Evolutionary conservation across 1,140 invertebrate genomes (phyloP).

Genomic region (Homalodisca vitripennis): DNA sequence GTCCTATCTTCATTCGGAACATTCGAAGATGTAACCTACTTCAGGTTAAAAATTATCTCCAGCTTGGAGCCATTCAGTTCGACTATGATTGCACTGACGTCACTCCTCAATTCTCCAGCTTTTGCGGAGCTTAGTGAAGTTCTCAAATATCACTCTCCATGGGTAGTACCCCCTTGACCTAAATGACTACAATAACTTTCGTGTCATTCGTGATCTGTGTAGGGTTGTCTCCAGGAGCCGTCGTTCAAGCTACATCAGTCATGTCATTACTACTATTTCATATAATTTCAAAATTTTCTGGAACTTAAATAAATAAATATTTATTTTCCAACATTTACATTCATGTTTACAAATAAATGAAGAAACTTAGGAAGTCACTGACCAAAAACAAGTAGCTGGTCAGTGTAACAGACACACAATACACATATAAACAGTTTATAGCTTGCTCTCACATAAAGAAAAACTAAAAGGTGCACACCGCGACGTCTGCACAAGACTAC

Average conservation of each 20-base stretch:
- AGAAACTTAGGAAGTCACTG: too few relatives aligned
- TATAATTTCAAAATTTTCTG: too few relatives aligned
- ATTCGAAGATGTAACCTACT: not conserved
- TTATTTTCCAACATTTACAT: too few relatives aligned
- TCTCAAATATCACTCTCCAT: not conserved
- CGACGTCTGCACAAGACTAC: not conserved
- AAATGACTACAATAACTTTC: not conserved
- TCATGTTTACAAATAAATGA: too few relatives aligned
- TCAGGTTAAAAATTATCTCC: not conserved
- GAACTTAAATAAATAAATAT: not conserved
- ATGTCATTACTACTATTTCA: too few relatives aligned
- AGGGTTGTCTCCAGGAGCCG: too few relatives aligned
- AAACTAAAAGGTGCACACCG: not conserved
- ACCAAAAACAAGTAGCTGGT: too few relatives aligned
- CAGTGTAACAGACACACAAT: too few relatives aligned
- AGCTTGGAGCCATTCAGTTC: not conserved
- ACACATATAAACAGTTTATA: too few relatives aligned
- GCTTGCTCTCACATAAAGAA: too few relatives aligned
- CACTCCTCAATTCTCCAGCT: not conserved
- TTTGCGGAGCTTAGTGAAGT: not conserved
- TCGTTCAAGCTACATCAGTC: too few relatives aligned
- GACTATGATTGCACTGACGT: not conserved
- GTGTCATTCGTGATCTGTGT: not conserved
- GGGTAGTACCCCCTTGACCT: not conserved
- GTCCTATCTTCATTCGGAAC: too few relatives aligned